Base-by-base conservation (phyloP, 2,888 invertebrate species). In the Eupithecia insigniata region DNA sequence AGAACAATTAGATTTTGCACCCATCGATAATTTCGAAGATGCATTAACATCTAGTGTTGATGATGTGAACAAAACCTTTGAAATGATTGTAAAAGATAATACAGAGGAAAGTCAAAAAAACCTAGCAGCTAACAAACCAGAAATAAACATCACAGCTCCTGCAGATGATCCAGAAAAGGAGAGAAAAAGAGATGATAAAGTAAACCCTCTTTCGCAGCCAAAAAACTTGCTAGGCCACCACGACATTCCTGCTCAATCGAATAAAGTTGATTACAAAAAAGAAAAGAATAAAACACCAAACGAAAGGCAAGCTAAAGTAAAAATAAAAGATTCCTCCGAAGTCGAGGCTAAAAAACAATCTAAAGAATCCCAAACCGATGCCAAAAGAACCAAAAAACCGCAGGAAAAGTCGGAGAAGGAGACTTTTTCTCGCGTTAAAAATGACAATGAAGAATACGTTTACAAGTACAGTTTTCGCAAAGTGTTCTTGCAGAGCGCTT, bases 401-500 rank as follows among this genome's bases (percentile, higher is more conserved):
- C 85, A 81, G 43, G 85, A 87, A 34, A 84, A 84, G 65, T 78
- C 76, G 7, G 78, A 76, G 70, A 83, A 85, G 26, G 88, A 89
- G 72, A 83, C 88, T 0, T 85, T 86, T 76, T 85, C 87, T 3
- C 87, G 83, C 8, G 83, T 92, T 34, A 75, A 93, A 88, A 95
- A 95, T 74, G 95, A 95, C 34, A 95, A 95, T 51, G 95, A 95
- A 70, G 95, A 95, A 70, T 92, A 96, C 66, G 95, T 96, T 66
- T 96, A 96, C 80, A 95, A 96, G 76, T 96, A 96, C 76, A 95
- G 95, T 81, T 96, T 96, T 69, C 93, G 96, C 14, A 95, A 95
- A 82, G 95, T 96, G 18, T 96, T 95, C 83, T 88, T 95, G 43
- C 94, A 95, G 60, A 95, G 95, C 75, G 88, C 95, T 7, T 96